phyloP scores from a whole-genome alignment of 2,113 vertebrate genomes.

The Lagopus muta region DNA sequence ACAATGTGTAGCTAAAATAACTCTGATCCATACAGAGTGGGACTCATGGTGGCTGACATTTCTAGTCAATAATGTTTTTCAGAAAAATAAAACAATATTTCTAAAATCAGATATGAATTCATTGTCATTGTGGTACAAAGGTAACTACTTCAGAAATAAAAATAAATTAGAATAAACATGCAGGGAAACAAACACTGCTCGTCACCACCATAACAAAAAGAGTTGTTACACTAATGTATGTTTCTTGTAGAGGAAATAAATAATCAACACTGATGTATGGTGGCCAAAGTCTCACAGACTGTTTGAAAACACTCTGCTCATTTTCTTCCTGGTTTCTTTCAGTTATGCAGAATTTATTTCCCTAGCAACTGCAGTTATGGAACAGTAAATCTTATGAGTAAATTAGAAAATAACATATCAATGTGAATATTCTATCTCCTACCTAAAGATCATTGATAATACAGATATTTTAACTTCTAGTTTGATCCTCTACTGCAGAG shows the following conservation, averaged over 20 bases:
- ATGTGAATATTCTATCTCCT: background rate
- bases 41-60: constrained; percentile 59
- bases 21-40: constrained; percentile 16
- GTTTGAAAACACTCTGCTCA: background rate
- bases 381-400: background rate
- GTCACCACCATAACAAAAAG: background rate
- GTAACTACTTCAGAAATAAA: constrained; percentile 30
- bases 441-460: background rate
- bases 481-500: background rate
- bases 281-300: background rate
- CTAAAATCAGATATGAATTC: constrained; percentile 66
- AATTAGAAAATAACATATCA: background rate
- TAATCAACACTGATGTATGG: background rate
- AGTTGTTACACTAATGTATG: background rate
- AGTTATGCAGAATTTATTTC: background rate
- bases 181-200: background rate
- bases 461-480: background rate
- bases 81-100: constrained; percentile 43
- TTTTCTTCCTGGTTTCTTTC: background rate
- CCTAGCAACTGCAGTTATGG: background rate
- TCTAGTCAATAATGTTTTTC: constrained; percentile 63
- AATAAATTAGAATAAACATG: background rate
- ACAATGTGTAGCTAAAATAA: constrained; percentile 61
- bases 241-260: background rate
- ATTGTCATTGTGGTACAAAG: constrained; percentile 59